Evolutionary conservation across 2,888 invertebrate species (phyloP), one percentile per base, ranked within the genome.

Genomic region (Junonia oenone): DNA sequence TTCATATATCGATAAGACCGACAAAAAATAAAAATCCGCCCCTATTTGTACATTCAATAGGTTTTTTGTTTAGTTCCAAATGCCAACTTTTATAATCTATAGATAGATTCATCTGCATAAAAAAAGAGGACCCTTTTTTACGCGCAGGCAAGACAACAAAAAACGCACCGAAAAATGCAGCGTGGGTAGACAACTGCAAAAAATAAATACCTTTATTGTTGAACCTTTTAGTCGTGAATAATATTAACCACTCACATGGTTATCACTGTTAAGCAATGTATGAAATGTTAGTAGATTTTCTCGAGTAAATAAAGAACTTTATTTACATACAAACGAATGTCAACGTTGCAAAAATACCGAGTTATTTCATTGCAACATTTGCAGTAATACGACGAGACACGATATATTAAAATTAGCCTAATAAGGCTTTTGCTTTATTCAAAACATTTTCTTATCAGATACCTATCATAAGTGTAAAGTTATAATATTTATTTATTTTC

Each of bases 401-500:
- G 13, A 15, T 19, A 40, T 33, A 37, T 15, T n/a, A 15, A 22
- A 22, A 22, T 3, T 22, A 22, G 22, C 22, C n/a, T n/a, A n/a
- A n/a, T n/a, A n/a, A n/a, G n/a, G n/a, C n/a, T n/a, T n/a, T n/a
- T n/a, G n/a, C n/a, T n/a, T n/a, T n/a, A n/a, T n/a, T n/a, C n/a
- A n/a, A n/a, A n/a, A n/a, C n/a, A n/a, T n/a, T n/a, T n/a, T 11
- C 29, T 14, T 6, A 33, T n/a, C 31, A 15, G 2, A 8, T 17
- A n/a, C n/a, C n/a, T n/a, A 15, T 50, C 4, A 50, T 27, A 17
- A 29, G 29, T 22, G 22, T 22, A 5, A 3, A 3, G 5, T 22
- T 3, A 22, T 9, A 13, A 17, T 22, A 9, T 46, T 29, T 49
- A 40, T 45, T 2, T 57, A 35, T n/a, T 79, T 79, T 47, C 76